Evolutionary conservation across 2,113 vertebrate species (phyloP).

Genomic region (Corynorhinus townsendii): DNA sequence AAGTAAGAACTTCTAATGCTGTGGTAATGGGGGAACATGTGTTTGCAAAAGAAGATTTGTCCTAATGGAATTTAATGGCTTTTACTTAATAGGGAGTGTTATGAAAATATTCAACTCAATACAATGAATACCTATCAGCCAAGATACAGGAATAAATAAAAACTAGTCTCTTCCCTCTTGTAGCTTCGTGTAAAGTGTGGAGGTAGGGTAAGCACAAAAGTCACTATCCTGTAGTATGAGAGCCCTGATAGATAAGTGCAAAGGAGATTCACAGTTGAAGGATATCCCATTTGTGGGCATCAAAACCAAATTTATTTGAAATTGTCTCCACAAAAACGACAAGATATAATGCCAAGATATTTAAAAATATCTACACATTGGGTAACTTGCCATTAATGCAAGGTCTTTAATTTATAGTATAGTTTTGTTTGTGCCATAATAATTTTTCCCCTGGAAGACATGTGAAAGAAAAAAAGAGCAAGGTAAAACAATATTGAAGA

Average conservation of each 20-base stretch:
- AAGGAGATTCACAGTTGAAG: background rate
- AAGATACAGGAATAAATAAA: background rate
- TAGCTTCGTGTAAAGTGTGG: background rate
- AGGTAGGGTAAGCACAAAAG: background rate
- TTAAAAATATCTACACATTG: background rate
- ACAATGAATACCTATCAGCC: background rate
- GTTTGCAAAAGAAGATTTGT: background rate
- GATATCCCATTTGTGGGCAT: background rate
- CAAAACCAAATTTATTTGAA: background rate
- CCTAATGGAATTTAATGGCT: background rate
- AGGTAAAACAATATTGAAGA: background rate
- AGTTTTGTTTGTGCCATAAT: constrained; percentile 58
- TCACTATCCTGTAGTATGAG: background rate
- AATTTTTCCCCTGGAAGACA: background rate
- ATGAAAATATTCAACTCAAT: background rate
- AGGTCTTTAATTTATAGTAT: constrained; percentile 60
- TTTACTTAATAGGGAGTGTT: background rate
- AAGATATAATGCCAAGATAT: background rate
- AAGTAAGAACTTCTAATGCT: background rate
- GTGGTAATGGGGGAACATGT: background rate
- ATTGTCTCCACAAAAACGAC: constrained; percentile 65
- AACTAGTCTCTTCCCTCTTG: background rate
- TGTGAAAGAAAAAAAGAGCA: background rate
- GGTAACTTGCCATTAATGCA: background rate
- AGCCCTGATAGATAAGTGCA: background rate